Evolutionary conservation across 2,797 vertebrate genomes (phyloP).

Genomic region (Pelochelys cantorii): DNA sequence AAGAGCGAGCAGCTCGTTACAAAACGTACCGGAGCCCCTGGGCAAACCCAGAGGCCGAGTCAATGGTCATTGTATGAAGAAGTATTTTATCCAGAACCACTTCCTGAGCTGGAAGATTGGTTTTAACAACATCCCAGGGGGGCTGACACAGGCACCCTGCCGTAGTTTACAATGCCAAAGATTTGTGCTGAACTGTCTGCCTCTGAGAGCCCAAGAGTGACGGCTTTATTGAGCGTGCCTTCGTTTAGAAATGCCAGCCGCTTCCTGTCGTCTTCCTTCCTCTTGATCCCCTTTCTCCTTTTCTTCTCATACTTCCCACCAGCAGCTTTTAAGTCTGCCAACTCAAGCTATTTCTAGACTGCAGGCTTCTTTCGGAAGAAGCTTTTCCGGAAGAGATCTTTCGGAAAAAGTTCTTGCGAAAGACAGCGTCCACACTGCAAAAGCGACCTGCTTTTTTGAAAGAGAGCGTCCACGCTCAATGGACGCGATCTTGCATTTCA

Average conservation of each 20-base stretch:
- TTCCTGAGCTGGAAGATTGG: constrained; percentile 37
- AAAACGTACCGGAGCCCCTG: constrained; percentile 23
- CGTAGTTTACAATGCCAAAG: constrained; percentile 40
- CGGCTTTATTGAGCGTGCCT: neutral
- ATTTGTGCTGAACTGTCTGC: neutral
- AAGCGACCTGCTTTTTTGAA: too few species aligned
- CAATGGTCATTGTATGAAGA: constrained; percentile 25
- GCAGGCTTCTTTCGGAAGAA: too few species aligned
- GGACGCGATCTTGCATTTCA: too few species aligned
- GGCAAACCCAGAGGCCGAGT: constrained; percentile 51
- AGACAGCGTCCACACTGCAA: too few species aligned
- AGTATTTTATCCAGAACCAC: constrained; percentile 17
- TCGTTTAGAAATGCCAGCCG: neutral
- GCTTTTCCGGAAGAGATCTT: too few species aligned
- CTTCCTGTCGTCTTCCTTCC: neutral
- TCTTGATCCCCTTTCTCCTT: neutral
- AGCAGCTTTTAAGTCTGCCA: neutral
- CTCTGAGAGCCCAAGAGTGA: neutral
- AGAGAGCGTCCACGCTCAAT: too few species aligned
- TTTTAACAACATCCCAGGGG: constrained; percentile 39
- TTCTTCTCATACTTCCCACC: neutral
- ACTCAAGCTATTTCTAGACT: too few species aligned
- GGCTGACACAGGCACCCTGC: constrained; percentile 16
- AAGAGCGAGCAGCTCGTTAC: constrained; percentile 65
- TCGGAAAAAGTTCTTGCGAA: too few species aligned